These are phyloP conservation scores for Spilarctia lutea DNA, from an alignment of 2,888 invertebrate genomes.

Conservation along the genomic window DNA sequence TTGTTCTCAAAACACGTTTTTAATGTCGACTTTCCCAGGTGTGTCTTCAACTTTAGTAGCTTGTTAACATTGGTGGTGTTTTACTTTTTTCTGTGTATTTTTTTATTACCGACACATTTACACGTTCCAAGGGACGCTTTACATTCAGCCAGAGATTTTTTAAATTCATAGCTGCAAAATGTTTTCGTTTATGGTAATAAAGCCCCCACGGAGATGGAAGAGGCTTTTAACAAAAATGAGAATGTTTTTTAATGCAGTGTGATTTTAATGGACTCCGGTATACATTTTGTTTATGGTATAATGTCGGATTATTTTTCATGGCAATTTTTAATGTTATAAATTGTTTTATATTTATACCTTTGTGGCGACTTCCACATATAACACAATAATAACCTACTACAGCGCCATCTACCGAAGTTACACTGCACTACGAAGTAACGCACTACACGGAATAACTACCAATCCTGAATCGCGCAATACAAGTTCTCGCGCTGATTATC, in stretches of 20 bases:
- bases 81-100: slow-evolving; percentile 48
- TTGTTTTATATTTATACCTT: too few relatives aligned
- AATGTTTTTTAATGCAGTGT: slow-evolving; percentile 21
- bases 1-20: not conserved
- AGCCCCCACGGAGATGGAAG: slow-evolving; percentile 26
- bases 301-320: slow-evolving; percentile 1
- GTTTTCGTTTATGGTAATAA: slow-evolving; percentile 47
- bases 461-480: too few relatives aligned
- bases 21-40: not conserved
- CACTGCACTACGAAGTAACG: too few relatives aligned
- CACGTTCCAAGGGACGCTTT: slow-evolving; percentile 44
- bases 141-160: slow-evolving; percentile 39
- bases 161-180: slow-evolving; percentile 39
- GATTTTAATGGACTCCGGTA: slow-evolving; percentile 10
- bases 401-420: too few relatives aligned
- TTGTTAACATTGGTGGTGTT: slow-evolving; percentile 63
- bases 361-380: too few relatives aligned
- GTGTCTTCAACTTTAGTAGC: slow-evolving; percentile 35
- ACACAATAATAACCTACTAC: too few relatives aligned
- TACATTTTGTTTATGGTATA: not conserved
- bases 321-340: not conserved
- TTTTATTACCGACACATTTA: slow-evolving; percentile 48
- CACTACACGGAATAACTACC: too few relatives aligned
- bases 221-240: slow-evolving; percentile 7
- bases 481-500: too few relatives aligned